These are phyloP conservation scores for Pocillopora meandrina DNA, from an alignment of 92 coral and sea anemone species.

Conservation along the genomic window DNA sequence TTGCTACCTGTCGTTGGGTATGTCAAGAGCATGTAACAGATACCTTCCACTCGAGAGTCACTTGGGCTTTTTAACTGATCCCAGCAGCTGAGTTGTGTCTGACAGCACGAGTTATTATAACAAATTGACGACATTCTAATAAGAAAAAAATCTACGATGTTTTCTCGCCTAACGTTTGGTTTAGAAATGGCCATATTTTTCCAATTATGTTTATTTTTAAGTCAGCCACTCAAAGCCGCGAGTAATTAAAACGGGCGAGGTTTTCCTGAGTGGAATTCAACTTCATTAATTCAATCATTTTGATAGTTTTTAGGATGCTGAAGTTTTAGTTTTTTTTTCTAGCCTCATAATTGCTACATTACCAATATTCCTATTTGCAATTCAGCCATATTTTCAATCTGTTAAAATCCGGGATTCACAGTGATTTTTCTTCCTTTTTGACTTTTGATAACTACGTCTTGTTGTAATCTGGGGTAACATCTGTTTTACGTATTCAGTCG, in stretches of 20 bases:
- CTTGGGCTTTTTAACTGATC: neutral
- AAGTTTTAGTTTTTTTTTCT: neutral
- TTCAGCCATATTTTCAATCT: neutral
- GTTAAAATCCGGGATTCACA: too few relatives aligned
- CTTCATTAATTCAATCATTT: constrained; percentile 9
- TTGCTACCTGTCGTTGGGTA: neutral
- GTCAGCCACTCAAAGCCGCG: neutral
- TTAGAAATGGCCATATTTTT: neutral
- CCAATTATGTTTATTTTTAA: neutral
- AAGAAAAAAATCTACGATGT: constrained; percentile 6
- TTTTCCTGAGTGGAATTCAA: neutral
- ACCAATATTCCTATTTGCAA: neutral
- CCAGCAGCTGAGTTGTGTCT: constrained; percentile 7
- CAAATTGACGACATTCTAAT: neutral
- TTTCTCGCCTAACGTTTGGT: constrained; percentile 3
- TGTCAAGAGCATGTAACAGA: neutral
- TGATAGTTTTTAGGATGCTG: neutral
- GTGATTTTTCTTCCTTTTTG: too few relatives aligned
- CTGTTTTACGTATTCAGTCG: neutral
- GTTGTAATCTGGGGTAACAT: neutral
- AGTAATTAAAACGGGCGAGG: neutral
- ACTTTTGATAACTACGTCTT: too few relatives aligned
- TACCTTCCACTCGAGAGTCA: neutral
- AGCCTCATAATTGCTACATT: constrained; percentile 5
- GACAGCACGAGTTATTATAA: constrained; percentile 23